Evolutionary conservation across 1,140 invertebrate species (phyloP), one percentile per base, ranked within the genome.

Genomic region (Camponotus vicinus): DNA sequence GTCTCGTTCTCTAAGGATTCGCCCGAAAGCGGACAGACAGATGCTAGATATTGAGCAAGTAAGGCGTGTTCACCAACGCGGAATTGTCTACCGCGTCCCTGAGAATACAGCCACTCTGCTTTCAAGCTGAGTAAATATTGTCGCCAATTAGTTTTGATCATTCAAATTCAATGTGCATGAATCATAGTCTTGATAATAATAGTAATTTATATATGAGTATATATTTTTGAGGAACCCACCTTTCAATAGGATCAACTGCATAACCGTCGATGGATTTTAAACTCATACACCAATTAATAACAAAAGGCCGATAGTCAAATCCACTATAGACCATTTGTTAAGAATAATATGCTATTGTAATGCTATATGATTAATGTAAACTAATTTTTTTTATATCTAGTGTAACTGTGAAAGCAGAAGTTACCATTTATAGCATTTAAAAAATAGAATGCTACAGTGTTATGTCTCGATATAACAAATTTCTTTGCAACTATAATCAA

Each of bases 21-120:
- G 3, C 97, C 97, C 52, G 97, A 97, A 40, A 97, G 95, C 0
- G 97, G 97, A 92, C 98, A 98, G 15, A 97, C 97, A 32, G 97
- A 96, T 9, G 97, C 96, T 13, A 99, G 95, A 95, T 99, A 99
- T 86, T 98, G 97, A 40, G 97, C 96, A n/a, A 98, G 92, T 78
- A 97, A 96, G 15, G 96, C 93, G 90, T 99, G 98, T 92, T 99
- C 97, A 5, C 98, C 98, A 40, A 97, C 95, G 66, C 97, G 97
- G 95, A 98, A 99, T 93, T 98, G 97, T 82, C 98, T 96, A 15
- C 98, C 98, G 92, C 98, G 97, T 34, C 98, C 98, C 95, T 99
- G 98, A 88, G 98, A 98, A 94, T 98, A 99, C 64, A 99, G 95
- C 98, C 98, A 99, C 93, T 99, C 98, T n/a, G 98, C 98, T 95